A percentile compares a stretch with the other conserved stretches of the same genome.
Evolutionary conservation across 2,888 invertebrate genomes (phyloP).

Genomic region (Chrysomela aeneicollis): DNA sequence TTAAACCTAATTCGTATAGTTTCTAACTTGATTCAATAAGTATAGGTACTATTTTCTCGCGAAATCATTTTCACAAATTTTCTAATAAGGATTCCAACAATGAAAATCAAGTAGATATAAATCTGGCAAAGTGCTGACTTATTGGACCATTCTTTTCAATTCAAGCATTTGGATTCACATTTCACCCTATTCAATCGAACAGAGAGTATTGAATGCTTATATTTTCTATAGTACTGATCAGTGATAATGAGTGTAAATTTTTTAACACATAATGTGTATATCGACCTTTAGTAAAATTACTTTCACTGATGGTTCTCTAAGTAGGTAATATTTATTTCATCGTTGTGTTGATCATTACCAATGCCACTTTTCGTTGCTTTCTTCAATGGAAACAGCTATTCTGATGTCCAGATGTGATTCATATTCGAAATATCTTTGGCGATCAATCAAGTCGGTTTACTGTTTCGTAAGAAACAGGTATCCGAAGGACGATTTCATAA

Average conservation of each 20-base stretch:
- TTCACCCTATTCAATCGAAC: too few species aligned
- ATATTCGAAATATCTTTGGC: neutral
- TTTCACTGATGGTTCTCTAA: slow-evolving; percentile 4
- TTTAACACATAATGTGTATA: neutral
- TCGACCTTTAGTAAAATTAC: neutral
- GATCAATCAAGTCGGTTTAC: neutral
- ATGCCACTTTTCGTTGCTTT: neutral
- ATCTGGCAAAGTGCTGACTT: too few species aligned
- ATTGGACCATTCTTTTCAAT: too few species aligned
- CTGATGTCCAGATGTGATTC: neutral
- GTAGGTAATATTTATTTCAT: slow-evolving; percentile 12
- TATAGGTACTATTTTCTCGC: too few species aligned
- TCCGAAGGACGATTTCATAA: neutral
- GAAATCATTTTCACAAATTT: too few species aligned
- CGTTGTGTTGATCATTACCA: slow-evolving; percentile 10
- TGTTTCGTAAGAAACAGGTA: neutral
- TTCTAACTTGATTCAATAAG: too few species aligned
- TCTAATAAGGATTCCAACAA: too few species aligned
- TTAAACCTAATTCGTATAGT: too few species aligned
- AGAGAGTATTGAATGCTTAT: too few species aligned
- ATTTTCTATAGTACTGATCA: too few species aligned
- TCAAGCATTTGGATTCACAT: too few species aligned
- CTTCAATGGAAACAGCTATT: neutral
- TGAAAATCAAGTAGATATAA: too few species aligned
- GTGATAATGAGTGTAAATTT: neutral